Evolutionary conservation across 2,888 invertebrate genomes (phyloP).

Genomic region (Aspidapion aeneum): DNA sequence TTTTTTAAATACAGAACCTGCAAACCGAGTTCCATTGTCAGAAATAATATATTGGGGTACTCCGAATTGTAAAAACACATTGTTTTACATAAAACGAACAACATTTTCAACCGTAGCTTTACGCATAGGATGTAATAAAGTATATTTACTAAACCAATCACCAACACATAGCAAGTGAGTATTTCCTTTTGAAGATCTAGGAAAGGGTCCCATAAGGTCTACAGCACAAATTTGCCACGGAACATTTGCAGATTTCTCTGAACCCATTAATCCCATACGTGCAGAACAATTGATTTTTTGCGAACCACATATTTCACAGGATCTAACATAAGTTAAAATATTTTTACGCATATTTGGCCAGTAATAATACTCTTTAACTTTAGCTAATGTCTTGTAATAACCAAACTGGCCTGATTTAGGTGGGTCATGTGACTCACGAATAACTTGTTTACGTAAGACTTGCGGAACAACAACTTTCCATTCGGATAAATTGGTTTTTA

Average conservation of each 20-base stretch:
- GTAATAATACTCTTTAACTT: conserved; percentile 11
- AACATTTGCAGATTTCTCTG: no score
- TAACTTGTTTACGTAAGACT: neutral
- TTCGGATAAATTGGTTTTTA: neutral
- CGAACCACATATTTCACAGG: neutral
- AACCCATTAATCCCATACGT: conserved; percentile 3
- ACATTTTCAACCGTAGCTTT: conserved; percentile 9
- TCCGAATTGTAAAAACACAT: conserved; percentile 16
- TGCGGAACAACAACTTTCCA: neutral
- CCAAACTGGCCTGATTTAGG: conserved; percentile 5
- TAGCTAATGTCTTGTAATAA: conserved; percentile 1
- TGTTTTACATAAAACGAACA: conserved; percentile 13
- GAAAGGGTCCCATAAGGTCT: no score
- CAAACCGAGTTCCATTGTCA: conserved; percentile 13
- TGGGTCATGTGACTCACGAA: conserved; percentile 1
- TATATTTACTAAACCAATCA: conserved; percentile 21
- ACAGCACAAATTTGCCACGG: neutral
- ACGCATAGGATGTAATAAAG: conserved; percentile 13
- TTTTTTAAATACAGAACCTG: conserved; percentile 10
- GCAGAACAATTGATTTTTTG: neutral
- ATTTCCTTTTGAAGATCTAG: conserved; percentile 4
- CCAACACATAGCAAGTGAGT: conserved; percentile 13
- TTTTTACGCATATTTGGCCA: conserved; percentile 15
- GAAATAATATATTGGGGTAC: conserved; percentile 17
- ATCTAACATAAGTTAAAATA: conserved; percentile 3